Evolutionary conservation across 2,113 vertebrate species (phyloP).

Genomic region (Cynopterus brachyotis): DNA sequence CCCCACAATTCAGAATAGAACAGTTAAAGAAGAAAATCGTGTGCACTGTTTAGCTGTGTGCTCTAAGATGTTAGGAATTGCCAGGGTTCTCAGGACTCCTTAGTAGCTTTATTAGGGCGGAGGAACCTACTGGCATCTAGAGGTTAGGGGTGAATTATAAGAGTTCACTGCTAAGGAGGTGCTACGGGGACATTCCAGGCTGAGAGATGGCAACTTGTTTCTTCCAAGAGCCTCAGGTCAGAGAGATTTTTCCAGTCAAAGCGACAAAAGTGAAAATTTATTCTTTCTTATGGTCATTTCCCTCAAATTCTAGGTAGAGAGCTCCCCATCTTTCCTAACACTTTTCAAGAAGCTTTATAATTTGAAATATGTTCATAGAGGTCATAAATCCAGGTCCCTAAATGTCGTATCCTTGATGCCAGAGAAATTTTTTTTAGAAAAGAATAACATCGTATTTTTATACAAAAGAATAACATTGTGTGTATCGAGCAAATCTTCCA

Average conservation of each 20-base stretch:
- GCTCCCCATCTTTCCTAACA: not conserved
- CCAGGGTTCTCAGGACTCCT: not conserved
- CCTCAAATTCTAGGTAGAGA: not conserved
- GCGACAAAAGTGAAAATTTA: not conserved
- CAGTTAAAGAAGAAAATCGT: not conserved
- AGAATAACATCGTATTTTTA: not conserved
- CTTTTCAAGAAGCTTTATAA: not conserved
- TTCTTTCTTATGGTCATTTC: not conserved
- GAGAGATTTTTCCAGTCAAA: not conserved
- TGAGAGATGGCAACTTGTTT: not conserved
- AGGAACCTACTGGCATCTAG: not conserved
- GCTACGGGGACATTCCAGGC: not conserved
- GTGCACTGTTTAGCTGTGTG: not conserved
- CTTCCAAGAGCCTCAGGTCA: not conserved
- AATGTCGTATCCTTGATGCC: not conserved
- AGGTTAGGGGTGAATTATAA: not conserved
- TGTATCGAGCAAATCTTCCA: not conserved
- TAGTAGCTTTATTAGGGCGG: not conserved
- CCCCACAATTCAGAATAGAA: not conserved
- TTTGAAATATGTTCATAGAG: not conserved
- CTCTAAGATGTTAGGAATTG: not conserved
- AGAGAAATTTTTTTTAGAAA: slow-evolving; percentile 16
- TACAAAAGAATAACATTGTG: not conserved
- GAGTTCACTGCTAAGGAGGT: not conserved
- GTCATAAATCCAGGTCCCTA: not conserved